Evolutionary conservation across 2,888 invertebrate species (phyloP), one percentile per base, ranked within the genome.

Genomic region (Ypsolopha sequella): DNA sequence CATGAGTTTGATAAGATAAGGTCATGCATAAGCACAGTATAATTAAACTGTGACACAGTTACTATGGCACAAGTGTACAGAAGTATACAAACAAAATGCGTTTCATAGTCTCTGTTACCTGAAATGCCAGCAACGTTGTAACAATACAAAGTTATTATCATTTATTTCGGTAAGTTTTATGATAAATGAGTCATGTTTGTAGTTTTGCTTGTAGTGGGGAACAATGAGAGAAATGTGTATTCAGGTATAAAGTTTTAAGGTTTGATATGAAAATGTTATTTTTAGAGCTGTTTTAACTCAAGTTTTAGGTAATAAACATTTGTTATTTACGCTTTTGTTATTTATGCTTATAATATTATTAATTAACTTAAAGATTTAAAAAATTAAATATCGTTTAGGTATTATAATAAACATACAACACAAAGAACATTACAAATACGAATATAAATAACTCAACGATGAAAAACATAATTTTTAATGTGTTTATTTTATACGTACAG

Each of bases 151-250:
- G 68, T 78, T 76, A 68, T 76, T 79, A 75, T 76, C 73, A 72
- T 73, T 73, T 66, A 69, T 76, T 73, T 65, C 65, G n/a, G 60
- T 65, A 79, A 79, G 66, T 80, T 78, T 59, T 54, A 59, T 78
- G 76, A 80, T 73, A 75, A 78, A 80, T 75, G 74, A 72, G 65
- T 50, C 54, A 61, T 71, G 70, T 76, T 70, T 62, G 60, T 64
- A 71, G 66, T 73, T 74, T 70, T 67, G 68, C 71, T n/a, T n/a
- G n/a, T n/a, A n/a, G 60, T 73, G 66, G 9, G 11, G 10, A 36
- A 11, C 47, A 36, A 14, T 8, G 14, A 14, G 47, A 48, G 47
- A 36, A 48, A 49, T 41, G 49, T 49, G 49, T 39, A 49, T 49
- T 49, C 49, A 49, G 41, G 49, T 41, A 39, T 7, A 49, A 49